Evolutionary conservation across 2,888 invertebrate genomes (phyloP).

Genomic region (Lordiphosa andalusiaca): DNA sequence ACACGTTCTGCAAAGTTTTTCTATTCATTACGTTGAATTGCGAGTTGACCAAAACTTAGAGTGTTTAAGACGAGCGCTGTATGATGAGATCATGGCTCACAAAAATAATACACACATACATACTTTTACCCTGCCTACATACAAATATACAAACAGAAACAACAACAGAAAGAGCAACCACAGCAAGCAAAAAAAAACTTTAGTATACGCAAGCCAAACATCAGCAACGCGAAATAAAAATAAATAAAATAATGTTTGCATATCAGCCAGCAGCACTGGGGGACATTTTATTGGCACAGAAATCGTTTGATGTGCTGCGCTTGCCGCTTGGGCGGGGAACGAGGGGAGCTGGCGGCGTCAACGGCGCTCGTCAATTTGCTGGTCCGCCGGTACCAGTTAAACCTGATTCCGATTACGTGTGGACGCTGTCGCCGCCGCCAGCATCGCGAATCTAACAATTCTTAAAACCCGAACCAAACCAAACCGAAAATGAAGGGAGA

Average conservation of each 20-base stretch:
- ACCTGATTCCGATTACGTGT: conserved; percentile 56
- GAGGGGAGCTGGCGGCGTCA: conserved; percentile 18
- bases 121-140: conserved; percentile 12
- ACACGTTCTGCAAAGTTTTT: no score
- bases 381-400: conserved; percentile 61
- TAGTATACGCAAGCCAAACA: conserved; percentile 60
- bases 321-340: conserved; percentile 41
- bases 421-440: conserved; percentile 18
- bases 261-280: conserved; percentile 64
- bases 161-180: conserved; percentile 47
- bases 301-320: conserved; percentile 70
- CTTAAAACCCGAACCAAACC: conserved; percentile 46
- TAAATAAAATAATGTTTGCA: conserved; percentile 76
- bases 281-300: conserved; percentile 73
- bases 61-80: conserved; percentile 57
- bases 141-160: conserved; percentile 38
- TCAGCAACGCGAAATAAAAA: conserved; percentile 59
- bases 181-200: conserved; percentile 42
- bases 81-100: conserved; percentile 70
- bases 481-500: conserved; percentile 46
- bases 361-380: conserved; percentile 26
- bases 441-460: conserved; percentile 49
- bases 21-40: no score
- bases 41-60: conserved; percentile 27
- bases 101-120: conserved; percentile 47